Base-by-base conservation (phyloP, 2,113 vertebrate genomes). In the Melanerpes aurifrons region DNA sequence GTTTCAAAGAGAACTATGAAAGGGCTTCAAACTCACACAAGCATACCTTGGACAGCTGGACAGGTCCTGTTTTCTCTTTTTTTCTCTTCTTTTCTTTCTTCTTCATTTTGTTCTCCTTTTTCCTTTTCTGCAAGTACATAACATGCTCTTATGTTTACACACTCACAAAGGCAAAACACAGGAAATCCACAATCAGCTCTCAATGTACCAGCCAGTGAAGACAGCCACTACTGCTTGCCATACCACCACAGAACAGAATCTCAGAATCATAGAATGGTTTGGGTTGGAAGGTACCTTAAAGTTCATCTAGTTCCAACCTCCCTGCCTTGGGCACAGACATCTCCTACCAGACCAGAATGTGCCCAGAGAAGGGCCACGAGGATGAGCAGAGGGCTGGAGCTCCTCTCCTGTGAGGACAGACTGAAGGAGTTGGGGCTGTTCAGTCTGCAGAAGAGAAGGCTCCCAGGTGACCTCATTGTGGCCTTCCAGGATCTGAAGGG, bases 21-120 rank as follows among this genome's bases (percentile, higher is more conserved):
- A 3, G 45, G 10, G 32, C 45, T 66, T 89, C 43, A 78, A 29
- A 78, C 15, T 73, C 6, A 1, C 20, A 86, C 2, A 45, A 45
- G 17, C 26, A 35, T 97, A 99, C 99, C 98, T 98, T 98, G 75
- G 98, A 99, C 96, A 99, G 98, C 82, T 99, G 98, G 61, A 99
- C 97, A 92, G 98, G 98, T 83, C 98, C 98, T 61, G 97, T n/a
- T 50, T 98, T 98, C 40, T 97, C 97, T 88, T 15, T 97, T 96
- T 98, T 98, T 75, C 97, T 95, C 93, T 98, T 98, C 95, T 98
- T 99, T 50, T 98, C 97, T 95, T 98, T 99, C 93, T 97, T 98
- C 94, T 98, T 99, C 63, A 96, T 94, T 71, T 98, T 98, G 95
- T 98, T 98, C 24, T 98, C 98, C 96, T 98, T 99, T 95, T 98